Evolutionary conservation across 2,113 vertebrate species (phyloP).

Genomic region (Rhizomys pruinosus): DNA sequence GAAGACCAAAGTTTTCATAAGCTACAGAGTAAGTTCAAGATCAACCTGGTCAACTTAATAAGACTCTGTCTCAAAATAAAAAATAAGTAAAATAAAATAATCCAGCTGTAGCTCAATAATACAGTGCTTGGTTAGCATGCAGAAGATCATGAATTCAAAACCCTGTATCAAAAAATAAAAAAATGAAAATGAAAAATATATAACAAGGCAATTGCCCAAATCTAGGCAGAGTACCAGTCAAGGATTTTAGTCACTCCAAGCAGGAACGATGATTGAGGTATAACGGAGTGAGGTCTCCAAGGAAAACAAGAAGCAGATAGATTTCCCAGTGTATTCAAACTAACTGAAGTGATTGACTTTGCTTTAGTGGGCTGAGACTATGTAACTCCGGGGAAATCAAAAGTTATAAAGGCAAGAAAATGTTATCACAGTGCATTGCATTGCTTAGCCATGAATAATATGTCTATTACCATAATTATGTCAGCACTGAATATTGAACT

Average conservation of each 20-base stretch:
- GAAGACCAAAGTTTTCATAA: neutral
- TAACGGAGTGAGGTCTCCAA: neutral
- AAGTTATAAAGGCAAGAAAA: neutral
- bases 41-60: neutral
- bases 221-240: neutral
- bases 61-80: neutral
- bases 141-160: neutral
- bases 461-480: neutral
- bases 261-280: neutral
- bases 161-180: too few species aligned
- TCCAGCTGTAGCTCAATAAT: neutral
- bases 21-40: neutral
- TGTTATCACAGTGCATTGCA: neutral
- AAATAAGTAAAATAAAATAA: neutral
- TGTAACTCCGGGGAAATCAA: constrained; percentile 23
- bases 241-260: neutral
- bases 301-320: neutral
- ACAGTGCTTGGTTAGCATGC: neutral
- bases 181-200: neutral
- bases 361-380: neutral
- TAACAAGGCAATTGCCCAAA: neutral
- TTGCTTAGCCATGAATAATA: neutral
- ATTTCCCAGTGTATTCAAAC: neutral
- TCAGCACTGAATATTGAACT: neutral
- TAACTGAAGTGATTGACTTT: neutral